Evolutionary conservation across 64 coral and sea anemone genomes (phyloP).

Genomic region (Porites lutea): DNA sequence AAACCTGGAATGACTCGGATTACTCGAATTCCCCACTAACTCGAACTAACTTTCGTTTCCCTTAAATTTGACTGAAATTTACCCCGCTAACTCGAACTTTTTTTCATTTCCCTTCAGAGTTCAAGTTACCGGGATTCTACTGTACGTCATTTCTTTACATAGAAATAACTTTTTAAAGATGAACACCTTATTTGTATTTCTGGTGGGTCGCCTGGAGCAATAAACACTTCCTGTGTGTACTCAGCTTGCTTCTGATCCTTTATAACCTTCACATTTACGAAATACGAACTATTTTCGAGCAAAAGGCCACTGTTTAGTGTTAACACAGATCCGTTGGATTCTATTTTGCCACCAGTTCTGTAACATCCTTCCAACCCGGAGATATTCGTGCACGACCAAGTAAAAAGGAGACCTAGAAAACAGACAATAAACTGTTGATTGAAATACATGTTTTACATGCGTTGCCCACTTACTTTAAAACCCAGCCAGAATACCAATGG

Average conservation of each 20-base stretch:
- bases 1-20: too few species aligned
- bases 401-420: slow-evolving; percentile 9
- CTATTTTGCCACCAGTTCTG: neutral
- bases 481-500: neutral
- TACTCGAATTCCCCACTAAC: too few species aligned
- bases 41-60: too few species aligned
- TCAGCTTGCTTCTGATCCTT: neutral
- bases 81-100: too few species aligned
- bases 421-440: too few species aligned
- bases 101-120: too few species aligned
- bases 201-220: slow-evolving; percentile 5
- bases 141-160: too few species aligned
- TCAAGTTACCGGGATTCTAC: too few species aligned
- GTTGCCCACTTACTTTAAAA: neutral
- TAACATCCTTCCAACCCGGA: neutral
- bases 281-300: neutral
- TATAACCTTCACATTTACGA: neutral
- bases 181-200: slow-evolving; percentile 13
- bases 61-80: too few species aligned
- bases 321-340: neutral
- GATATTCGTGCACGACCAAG: neutral
- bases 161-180: too few species aligned
- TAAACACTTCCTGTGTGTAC: slow-evolving; percentile 18
- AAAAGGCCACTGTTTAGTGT: neutral
- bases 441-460: neutral